These are phyloP conservation scores for Myiozetetes cayanensis DNA, from an alignment of 2,113 vertebrate genomes.

Conservation along the genomic window DNA sequence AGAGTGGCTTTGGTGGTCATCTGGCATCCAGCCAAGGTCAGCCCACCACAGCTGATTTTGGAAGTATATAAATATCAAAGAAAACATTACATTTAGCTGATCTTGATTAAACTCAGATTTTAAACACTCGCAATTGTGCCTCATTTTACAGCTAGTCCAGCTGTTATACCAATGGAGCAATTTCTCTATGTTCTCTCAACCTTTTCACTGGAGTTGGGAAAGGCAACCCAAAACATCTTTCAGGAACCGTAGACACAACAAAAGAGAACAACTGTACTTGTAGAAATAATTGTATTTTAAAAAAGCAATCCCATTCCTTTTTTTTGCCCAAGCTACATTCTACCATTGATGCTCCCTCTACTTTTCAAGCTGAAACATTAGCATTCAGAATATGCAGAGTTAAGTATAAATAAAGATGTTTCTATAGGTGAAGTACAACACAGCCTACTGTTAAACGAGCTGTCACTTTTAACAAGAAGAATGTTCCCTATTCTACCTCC, in stretches of 20 bases:
- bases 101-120: background rate
- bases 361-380: background rate
- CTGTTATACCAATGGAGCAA: background rate
- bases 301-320: background rate
- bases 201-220: background rate
- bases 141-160: background rate
- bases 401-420: slow-evolving; percentile 5
- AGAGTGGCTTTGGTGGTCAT: background rate
- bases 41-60: background rate
- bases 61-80: background rate
- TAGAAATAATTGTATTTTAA: background rate
- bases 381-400: background rate
- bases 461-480: slow-evolving; percentile 40
- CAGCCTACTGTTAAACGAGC: background rate
- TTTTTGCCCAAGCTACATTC: background rate
- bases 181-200: background rate
- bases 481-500: background rate
- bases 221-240: background rate
- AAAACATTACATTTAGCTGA: background rate
- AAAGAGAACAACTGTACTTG: background rate
- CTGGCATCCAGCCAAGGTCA: background rate
- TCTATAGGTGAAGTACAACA: slow-evolving; percentile 5
- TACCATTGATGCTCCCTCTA: background rate
- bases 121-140: background rate
- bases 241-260: background rate